phyloP scores from a whole-genome alignment of 1,140 invertebrate genomes.

The Lucilia cuprina region DNA sequence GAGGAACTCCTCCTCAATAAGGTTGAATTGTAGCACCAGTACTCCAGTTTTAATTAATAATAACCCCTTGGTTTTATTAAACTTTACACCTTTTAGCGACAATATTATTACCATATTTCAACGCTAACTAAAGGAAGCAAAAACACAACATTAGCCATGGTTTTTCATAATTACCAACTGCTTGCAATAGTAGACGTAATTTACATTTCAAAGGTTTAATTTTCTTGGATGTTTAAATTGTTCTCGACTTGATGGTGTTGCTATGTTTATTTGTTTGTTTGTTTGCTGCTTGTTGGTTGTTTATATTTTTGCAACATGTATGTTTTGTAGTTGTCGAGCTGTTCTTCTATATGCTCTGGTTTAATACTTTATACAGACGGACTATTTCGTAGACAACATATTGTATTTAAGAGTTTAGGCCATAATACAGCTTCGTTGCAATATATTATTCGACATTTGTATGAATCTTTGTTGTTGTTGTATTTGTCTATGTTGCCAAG shows the following conservation, averaged over 20 bases:
- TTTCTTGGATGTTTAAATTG: background rate
- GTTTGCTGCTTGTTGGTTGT: background rate
- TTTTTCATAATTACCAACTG: background rate
- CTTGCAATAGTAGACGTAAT: background rate
- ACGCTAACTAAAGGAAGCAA: background rate
- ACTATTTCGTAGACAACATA: background rate
- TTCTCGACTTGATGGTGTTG: background rate
- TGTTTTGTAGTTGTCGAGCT: background rate
- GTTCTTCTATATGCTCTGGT: background rate
- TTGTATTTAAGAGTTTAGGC: conserved; percentile 29
- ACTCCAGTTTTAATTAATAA: background rate
- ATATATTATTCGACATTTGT: background rate
- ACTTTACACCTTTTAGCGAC: conserved; percentile 1
- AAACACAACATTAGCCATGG: background rate
- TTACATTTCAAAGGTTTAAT: conserved; percentile 1
- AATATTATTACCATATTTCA: background rate
- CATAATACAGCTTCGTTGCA: conserved; percentile 27
- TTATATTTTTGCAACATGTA: background rate
- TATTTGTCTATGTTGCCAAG: background rate
- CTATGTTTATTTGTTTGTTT: background rate
- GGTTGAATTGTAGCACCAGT: too few relatives aligned
- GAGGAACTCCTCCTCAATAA: too few relatives aligned
- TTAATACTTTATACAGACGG: background rate
- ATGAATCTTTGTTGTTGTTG: background rate
- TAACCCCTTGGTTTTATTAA: background rate